phyloP scores from a whole-genome alignment of 2,888 invertebrate genomes.

The Gibbula magus region DNA sequence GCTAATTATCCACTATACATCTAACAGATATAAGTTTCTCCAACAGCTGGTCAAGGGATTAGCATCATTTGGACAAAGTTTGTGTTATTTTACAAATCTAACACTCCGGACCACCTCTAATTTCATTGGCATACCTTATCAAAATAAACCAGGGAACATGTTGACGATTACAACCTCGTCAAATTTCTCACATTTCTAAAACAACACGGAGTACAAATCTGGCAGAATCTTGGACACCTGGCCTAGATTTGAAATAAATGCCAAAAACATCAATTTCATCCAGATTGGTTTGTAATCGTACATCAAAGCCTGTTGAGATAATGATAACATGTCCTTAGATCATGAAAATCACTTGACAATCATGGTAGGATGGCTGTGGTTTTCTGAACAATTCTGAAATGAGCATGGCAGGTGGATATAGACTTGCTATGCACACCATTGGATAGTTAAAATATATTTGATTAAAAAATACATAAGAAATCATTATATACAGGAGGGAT shows the following conservation, averaged over 20 bases:
- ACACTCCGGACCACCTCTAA: neutral
- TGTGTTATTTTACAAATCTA: slow-evolving; percentile 1
- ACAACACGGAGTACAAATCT: neutral
- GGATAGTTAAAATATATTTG: too few relatives aligned
- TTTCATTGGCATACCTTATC: neutral
- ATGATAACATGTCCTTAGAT: too few relatives aligned
- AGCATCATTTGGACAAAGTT: neutral
- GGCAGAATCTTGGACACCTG: neutral
- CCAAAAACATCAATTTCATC: neutral
- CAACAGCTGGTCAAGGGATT: neutral
- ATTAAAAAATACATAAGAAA: too few relatives aligned
- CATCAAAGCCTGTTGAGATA: neutral
- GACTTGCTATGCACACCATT: too few relatives aligned
- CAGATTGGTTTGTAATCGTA: neutral
- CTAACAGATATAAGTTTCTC: neutral
- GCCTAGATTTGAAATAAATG: neutral
- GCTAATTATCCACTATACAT: too few relatives aligned
- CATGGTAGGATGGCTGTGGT: too few relatives aligned
- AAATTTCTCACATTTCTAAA: neutral
- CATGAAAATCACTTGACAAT: too few relatives aligned
- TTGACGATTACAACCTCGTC: neutral
- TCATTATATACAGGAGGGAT: too few relatives aligned
- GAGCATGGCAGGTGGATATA: too few relatives aligned
- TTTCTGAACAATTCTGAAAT: too few relatives aligned
- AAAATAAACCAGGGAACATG: neutral